These are phyloP conservation scores for Drosophila paramelanica DNA, from an alignment of 2,888 invertebrate genomes.

Conservation along the genomic window DNA sequence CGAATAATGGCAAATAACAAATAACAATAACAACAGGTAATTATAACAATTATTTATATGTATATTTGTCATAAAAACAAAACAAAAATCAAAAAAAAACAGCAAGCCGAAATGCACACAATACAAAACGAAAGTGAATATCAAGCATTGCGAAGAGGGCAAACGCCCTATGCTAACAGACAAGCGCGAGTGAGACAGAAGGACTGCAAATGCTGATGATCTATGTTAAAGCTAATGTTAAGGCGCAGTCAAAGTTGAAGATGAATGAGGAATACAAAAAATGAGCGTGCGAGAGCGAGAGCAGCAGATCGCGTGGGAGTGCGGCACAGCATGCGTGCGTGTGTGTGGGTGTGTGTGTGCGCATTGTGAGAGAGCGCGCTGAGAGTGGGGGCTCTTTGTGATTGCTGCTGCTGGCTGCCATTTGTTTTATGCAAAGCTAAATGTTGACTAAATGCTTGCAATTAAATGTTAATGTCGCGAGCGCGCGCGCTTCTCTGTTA, in stretches of 20 bases:
- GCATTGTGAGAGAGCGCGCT: neutral
- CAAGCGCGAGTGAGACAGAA: conserved; percentile 23
- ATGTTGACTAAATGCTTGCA: conserved; percentile 76
- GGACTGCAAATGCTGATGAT: neutral
- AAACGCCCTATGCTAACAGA: conserved; percentile 2
- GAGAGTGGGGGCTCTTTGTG: conserved; percentile 12
- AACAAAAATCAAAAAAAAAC: conserved; percentile 19
- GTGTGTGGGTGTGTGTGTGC: neutral
- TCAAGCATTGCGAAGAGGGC: conserved; percentile 43
- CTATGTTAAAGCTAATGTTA: conserved; percentile 34
- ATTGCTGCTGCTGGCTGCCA: conserved; percentile 33
- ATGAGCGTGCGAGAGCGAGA: conserved; percentile 14
- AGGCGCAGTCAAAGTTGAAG: conserved; percentile 18
- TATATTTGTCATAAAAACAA: conserved; percentile 35
- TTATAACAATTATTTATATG: conserved; percentile 55
- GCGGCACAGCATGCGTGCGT: conserved; percentile 17
- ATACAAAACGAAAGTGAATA: conserved; percentile 68
- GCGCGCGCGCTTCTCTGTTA: conserved; percentile 30
- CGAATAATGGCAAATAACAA: conserved; percentile 5
- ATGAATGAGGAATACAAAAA: too few species aligned
- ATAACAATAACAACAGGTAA: conserved; percentile 49
- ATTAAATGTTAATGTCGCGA: conserved; percentile 77
- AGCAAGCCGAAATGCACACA: conserved; percentile 17
- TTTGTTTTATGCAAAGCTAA: conserved; percentile 79
- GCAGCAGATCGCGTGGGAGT: conserved; percentile 34